Evolutionary conservation across 92 coral and sea anemone species (phyloP), one percentile per base, ranked within the genome.

Genomic region (Pocillopora meandrina): DNA sequence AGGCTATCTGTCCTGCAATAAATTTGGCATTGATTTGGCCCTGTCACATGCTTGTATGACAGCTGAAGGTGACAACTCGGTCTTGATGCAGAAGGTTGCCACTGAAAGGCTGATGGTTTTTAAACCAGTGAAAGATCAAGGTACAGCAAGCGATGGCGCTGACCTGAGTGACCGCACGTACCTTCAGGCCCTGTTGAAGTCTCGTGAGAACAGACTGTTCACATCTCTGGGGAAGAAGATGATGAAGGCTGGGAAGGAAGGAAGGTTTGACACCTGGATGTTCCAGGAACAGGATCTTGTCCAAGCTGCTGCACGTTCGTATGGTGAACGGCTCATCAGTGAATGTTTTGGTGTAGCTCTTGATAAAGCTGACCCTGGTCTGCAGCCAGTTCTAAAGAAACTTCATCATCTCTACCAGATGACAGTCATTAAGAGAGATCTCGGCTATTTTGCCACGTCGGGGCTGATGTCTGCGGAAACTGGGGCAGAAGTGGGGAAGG

Each of bases 61-160:
- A 57, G 98, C 98, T 16, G 98, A 95, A 76, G 98, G 98, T 2
- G 98, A 95, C 77, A 95, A 95, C 77, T 82, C 96, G 65, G 98
- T 95, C 60, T 82, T 95, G 79, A 95, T 95, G 98, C 98, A 95
- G 84, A 95, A 95, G 82, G 98, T 95, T 1, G 92, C 95, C 18
- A 87, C 95, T 2, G 98, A 95, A 85, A 74, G 94, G 64, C 83
- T 95, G 68, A 88, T 91, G 90, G 92, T 88, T 19, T 85, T 95
- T 69, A 84, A 89, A 71, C 95, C 98, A 2, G 82, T 88, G 65
- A 81, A 82, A 71, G 77, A 67, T 17, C 72, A 85, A 61, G 64
- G 52, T 57, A 60, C 65, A 73, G 82, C 52, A 60, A 82, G 81
- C 19, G 83, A 77, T 35, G 68, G 79, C 26, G 95, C 90, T 21